Evolutionary conservation across 53 echinoderm and acorn worm genomes (phyloP), one percentile per base, ranked within the genome.

Genomic region (Apostichopus leukothele): DNA sequence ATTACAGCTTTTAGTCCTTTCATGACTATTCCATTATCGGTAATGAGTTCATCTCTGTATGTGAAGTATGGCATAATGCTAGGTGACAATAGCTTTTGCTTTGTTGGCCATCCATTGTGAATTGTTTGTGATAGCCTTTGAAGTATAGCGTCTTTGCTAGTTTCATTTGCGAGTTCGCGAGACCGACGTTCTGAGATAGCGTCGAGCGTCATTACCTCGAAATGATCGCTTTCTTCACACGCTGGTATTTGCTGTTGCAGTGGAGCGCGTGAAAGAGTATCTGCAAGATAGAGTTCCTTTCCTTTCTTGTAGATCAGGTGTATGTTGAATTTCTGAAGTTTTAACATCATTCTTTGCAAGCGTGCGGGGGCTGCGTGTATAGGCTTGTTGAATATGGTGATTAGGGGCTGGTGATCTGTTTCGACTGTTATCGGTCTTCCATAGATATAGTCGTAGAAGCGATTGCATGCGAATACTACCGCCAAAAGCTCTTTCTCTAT

Each of bases 21-120:
- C 79, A 86, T 73, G 59, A 90, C 86, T 14, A 92, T 76, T 5
- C 85, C 83, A 61, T 89, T 26, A 12, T 89, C 76, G 8, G 90
- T 51, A 25, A 79, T 67, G 10, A 92, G 71, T 90, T 92, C 93
- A 78, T 92, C 93, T 53, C 93, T 54, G 54, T 87, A 87, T 21
- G 79, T 90, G 90, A 59, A 93, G 20, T 76, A 89, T 78, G 18
- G 90, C 26, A 7, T 22, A 54, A 71, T 93, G 88, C 59, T 67
- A 68, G 6, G 18, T 7, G 1, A 53, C 85, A 20, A 89, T 89
- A 53, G 79, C 67, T 84, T 80, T 52, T 20, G 93, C 89, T 39
- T 86, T 87, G 76, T 26, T 77, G 90, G 90, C 92, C 92, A 92
- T 61, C 92, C 89, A 18, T 71, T 54, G 16, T 80, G 79, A 22